phyloP scores from a whole-genome alignment of 2,113 vertebrate species.

The Nestor notabilis region DNA sequence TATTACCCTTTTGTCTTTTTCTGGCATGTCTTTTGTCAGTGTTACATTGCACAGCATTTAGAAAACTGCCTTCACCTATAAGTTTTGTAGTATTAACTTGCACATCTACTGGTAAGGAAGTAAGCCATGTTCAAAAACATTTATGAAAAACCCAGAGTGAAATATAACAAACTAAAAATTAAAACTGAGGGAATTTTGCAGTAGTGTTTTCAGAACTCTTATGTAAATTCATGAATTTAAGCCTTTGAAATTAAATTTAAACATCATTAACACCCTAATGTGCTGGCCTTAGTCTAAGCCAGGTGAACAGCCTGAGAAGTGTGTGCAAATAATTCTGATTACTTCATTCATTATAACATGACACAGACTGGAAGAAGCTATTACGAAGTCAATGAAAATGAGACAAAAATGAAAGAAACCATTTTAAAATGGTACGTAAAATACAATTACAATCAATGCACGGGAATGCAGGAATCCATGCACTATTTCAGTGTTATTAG shows the following conservation, averaged over 20 bases:
- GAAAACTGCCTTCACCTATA: not conserved
- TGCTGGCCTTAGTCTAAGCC: not conserved
- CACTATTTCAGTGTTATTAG: not conserved
- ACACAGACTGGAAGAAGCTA: not conserved
- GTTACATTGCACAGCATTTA: not conserved
- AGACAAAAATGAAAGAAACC: not conserved
- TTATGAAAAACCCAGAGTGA: not conserved
- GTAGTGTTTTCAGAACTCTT: conserved; percentile 10
- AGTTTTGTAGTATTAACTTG: not conserved
- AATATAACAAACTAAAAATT: not conserved
- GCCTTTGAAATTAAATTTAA: conserved; percentile 54
- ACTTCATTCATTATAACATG: not conserved
- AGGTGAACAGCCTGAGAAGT: not conserved
- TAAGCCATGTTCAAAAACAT: not conserved
- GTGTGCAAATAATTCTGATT: not conserved
- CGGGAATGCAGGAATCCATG: not conserved
- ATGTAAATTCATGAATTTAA: conserved; percentile 28
- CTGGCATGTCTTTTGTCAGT: not conserved
- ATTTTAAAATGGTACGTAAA: not conserved
- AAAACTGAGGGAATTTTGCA: not conserved
- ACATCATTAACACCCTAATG: conserved; percentile 1
- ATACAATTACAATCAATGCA: not conserved
- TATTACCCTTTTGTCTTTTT: not conserved
- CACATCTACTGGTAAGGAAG: not conserved
- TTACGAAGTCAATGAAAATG: not conserved